phyloP scores from a whole-genome alignment of 2,888 invertebrate species.

The Psylliodes chrysocephalus region DNA sequence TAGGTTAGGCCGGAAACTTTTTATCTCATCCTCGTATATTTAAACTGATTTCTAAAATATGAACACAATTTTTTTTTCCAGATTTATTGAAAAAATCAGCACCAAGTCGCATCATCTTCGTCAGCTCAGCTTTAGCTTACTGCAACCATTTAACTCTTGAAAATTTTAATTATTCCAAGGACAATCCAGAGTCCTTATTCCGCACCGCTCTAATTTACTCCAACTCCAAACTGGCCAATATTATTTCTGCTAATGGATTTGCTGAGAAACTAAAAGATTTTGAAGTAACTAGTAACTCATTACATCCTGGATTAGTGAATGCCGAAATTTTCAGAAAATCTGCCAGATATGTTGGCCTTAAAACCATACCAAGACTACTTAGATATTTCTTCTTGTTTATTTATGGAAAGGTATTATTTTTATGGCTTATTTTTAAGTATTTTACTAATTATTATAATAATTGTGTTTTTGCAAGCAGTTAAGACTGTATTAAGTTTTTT shows the following conservation, averaged over 20 bases:
- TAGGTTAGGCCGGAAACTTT: too few species aligned
- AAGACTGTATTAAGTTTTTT: too few species aligned
- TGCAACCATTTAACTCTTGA: slow-evolving; percentile 52
- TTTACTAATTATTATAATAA: too few species aligned
- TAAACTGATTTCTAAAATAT: too few species aligned
- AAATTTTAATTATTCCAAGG: slow-evolving; percentile 53
- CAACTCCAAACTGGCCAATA: slow-evolving; percentile 60
- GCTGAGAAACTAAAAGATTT: slow-evolving; percentile 54
- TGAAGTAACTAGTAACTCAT: slow-evolving; percentile 58
- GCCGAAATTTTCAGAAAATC: slow-evolving; percentile 52
- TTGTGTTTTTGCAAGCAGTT: too few species aligned
- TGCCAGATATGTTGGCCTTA: slow-evolving; percentile 45
- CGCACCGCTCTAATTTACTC: slow-evolving; percentile 52
- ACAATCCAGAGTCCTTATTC: slow-evolving; percentile 47
- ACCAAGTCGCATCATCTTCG: slow-evolving; percentile 59
- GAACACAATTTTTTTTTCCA: too few species aligned
- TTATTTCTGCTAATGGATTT: slow-evolving; percentile 59
- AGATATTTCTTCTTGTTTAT: slow-evolving; percentile 46
- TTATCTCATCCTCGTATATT: too few species aligned
- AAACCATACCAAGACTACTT: slow-evolving; percentile 45
- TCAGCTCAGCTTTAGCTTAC: slow-evolving; percentile 55
- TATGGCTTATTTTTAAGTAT: too few species aligned
- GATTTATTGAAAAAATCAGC: slow-evolving; percentile 59
- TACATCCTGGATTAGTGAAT: slow-evolving; percentile 60
- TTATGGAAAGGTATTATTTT: slow-evolving; percentile 58